phyloP scores from a whole-genome alignment of 2,113 vertebrate genomes.

The Coregonus clupeaformis region DNA sequence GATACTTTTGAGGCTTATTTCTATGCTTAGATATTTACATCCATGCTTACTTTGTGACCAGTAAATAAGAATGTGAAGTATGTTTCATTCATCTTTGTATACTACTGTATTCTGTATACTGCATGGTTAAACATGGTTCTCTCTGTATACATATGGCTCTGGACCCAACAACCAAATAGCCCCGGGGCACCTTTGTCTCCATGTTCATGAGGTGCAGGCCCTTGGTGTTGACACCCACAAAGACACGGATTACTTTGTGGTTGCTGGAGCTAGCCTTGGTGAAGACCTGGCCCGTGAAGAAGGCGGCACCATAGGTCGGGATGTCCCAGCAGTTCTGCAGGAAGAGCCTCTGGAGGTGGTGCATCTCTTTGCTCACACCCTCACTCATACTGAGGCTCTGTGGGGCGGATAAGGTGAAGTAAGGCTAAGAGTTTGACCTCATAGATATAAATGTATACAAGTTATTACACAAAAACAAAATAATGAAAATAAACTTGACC shows the following conservation, averaged over 20 bases:
- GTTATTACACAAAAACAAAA: too few species aligned
- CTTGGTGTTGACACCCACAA: slow-evolving; percentile 93
- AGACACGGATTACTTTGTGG: slow-evolving; percentile 97
- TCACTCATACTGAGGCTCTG: slow-evolving; percentile 95
- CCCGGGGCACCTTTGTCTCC: slow-evolving; percentile 89
- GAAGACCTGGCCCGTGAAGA: slow-evolving; percentile 98
- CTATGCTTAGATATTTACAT: too few species aligned
- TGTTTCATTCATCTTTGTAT: too few species aligned
- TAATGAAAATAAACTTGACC: neutral
- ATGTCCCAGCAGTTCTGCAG: slow-evolving; percentile 98
- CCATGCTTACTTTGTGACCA: too few species aligned
- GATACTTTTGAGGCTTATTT: too few species aligned
- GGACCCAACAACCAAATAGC: too few species aligned
- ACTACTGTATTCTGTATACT: too few species aligned
- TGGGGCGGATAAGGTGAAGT: neutral
- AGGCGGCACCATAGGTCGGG: slow-evolving; percentile 95
- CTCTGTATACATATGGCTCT: too few species aligned
- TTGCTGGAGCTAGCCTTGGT: slow-evolving; percentile 97
- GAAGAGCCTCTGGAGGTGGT: slow-evolving; percentile 97
- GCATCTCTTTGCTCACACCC: slow-evolving; percentile 98
- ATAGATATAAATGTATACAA: neutral
- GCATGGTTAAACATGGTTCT: too few species aligned
- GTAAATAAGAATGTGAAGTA: too few species aligned
- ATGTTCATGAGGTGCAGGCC: slow-evolving; percentile 97
- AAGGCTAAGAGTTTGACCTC: neutral